Base-by-base conservation (phyloP, 2,113 vertebrate species). In the Cynoglossus semilaevis region DNA sequence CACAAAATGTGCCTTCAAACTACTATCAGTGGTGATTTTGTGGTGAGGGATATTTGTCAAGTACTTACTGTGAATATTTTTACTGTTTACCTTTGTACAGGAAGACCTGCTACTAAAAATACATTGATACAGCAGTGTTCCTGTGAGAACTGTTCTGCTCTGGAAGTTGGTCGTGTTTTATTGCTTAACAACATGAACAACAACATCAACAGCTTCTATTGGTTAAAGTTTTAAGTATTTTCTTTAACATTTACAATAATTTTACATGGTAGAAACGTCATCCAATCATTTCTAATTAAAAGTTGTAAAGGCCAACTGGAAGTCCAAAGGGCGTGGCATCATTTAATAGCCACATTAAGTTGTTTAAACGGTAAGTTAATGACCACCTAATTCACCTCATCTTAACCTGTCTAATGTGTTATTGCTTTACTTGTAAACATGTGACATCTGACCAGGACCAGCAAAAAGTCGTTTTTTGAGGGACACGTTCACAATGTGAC, bases 401-500 rank as follows among this genome's bases (percentile, higher is more conserved):
- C 16, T 62, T 62, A 44, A 55, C 15, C 4, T 34, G 15, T 40
- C 18, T 49, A 36, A 51, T 22, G 45, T 53, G 9, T 48, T 75
- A 74, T 73, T 76, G 76, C 66, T 77, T 15, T 38, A 10, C 37
- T 13, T 52, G 41, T 77, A 72, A 80, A 74, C 50, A 60, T 58
- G 35, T 58, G 63, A 38, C 18, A 64, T 48, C 38, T 52, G 63
- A 56, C 43, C 42, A 29, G 6, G 54, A 73, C 36, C 43, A 13
- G 65, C 55, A 63, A 62, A 62, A 60, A 37, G 15, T 37, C 7
- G 3, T 42, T 12, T 42, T 37, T 43, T 16, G 17, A 54, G 14
- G 11, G 41, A 54, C 61, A 41, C 38, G 51, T 35, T 46, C 41
- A 58, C 44, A 59, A 42, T 58, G n/a, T 49, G 52, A 45, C 47